Evolutionary conservation across 2,797 vertebrate species (phyloP), one percentile per base, ranked within the genome.

Genomic region (Helostoma temminkii): DNA sequence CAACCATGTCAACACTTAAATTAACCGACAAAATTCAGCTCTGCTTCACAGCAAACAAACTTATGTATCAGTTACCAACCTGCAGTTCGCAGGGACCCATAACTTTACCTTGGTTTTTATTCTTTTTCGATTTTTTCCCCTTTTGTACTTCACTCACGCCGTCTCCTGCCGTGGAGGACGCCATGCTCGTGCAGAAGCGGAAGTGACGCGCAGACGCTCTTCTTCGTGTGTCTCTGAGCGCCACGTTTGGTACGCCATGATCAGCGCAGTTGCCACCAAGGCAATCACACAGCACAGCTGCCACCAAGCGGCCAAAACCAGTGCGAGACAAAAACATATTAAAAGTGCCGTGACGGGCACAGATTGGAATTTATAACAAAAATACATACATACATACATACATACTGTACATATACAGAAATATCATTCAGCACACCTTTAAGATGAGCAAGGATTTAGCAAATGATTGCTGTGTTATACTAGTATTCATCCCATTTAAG

Each of bases 131-230:
- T 4, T 73, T 86, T 49, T 86, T 88, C 24, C 47, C 70, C 0
- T 37, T 49, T 67, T 66, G 66, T 3, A 48, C 8, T 26, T 71
- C 80, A 22, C 81, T 91, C 90, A 85, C 63, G 89, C 86, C 56
- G 68, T 74, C 88, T 28, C 14, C 60, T 0, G 22, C 50, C 1
- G 7, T 9, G 75, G 79, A 76, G 41, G 91, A 74, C 89, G 91
- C 93, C 93, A 93, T 93, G 57, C 26, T 70, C 80, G 6, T 28
- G 0, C 5, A 4, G 0, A n/a, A 9, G 30, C 71, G 86, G 90
- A 85, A 80, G 66, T 86, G 80, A 90, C 82, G 80, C 6, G 1
- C 0, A 0, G 1, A 1, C 0, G 0, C 1, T 43, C 65, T 47
- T 63, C 54, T 62, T 71, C 42, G 32, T 7, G 45, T 22, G 26